Evolutionary conservation across 2,797 vertebrate genomes (phyloP), one percentile per base, ranked within the genome.

Genomic region (Arrhamphus sclerolepis): DNA sequence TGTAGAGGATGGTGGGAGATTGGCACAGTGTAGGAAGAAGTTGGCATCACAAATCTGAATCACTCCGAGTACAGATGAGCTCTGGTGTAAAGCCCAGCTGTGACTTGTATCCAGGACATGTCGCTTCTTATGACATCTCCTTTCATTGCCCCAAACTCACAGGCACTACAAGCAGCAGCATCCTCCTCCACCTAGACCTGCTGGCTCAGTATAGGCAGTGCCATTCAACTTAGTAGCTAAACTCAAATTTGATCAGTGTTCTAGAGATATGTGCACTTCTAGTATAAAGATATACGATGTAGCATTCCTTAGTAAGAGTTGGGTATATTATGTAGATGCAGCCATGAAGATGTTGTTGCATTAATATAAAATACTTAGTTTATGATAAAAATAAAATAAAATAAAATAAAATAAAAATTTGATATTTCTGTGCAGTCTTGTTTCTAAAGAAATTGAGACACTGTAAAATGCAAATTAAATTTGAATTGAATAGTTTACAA

Each of bases 1-100:
- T 82, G 57, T 88, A 91, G 86, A 70, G 78, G 76, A 79, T 83
- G 80, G 80, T 83, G 75, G 80, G 73, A 83, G 70, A 69, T 73
- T 69, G 73, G 71, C 75, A 65, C 75, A 80, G 62, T 84, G 47
- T 87, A 81, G 78, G 74, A 85, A 69, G 75, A 80, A 63, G 63
- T 61, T 83, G 81, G 68, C 83, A 78, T 77, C 71, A 75, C 53
- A 77, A 75, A 71, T 75, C 64, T 83, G 80, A 75, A 75, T 73
- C 56, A 59, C 62, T 78, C 74, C 72, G 72, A 72, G 71, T 88
- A 68, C 81, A 78, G 78, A 81, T 75, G 83, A 81, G 60, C 74
- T 81, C 64, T 87, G 84, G 64, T 80, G 56, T 66, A 84, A 87
- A 79, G 51, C 68, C 66, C 67, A 59, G 63, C 80, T 73, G 72